Conservation (phyloP, 1,140 invertebrate genomes). For the Phymastichus coffea region DNA sequence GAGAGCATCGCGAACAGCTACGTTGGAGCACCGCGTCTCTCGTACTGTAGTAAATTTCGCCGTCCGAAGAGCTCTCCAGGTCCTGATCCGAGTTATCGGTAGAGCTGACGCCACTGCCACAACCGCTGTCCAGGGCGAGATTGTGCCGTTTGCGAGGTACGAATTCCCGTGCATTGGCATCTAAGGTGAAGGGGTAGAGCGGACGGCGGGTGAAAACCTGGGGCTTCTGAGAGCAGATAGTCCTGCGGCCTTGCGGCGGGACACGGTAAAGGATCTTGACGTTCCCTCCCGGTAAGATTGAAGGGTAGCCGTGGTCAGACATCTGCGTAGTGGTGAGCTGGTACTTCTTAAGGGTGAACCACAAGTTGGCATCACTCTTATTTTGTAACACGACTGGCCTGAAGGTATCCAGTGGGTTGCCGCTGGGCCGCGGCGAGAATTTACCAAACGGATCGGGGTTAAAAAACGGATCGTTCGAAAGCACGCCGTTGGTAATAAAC, state of each 20-base stretch:
- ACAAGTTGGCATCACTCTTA: conserved; percentile 50
- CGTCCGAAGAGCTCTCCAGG: conserved; percentile 53
- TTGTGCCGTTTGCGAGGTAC: conserved; percentile 48
- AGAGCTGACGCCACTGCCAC: conserved; percentile 31
- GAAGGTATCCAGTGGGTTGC: too few species aligned
- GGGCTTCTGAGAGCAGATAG: too few species aligned
- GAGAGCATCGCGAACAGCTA: conserved; percentile 73
- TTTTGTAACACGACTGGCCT: conserved; percentile 38
- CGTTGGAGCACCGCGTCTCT: conserved; percentile 49
- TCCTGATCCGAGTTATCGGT: conserved; percentile 31
- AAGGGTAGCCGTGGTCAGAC: conserved; percentile 71
- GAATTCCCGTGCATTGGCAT: conserved; percentile 68
- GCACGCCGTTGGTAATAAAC: too few species aligned
- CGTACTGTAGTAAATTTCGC: too few species aligned
- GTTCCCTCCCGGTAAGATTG: too few species aligned
- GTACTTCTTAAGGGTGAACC: conserved; percentile 60
- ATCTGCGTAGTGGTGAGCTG: conserved; percentile 66
- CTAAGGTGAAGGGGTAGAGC: too few species aligned
- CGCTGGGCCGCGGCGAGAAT: background rate
- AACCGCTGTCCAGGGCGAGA: background rate
- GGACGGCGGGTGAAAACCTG: too few species aligned
- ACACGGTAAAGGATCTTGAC: too few species aligned
- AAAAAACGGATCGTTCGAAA: too few species aligned
- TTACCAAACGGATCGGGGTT: too few species aligned
- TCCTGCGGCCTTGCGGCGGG: too few species aligned